These are phyloP conservation scores for Hippocampus guttulatus DNA, from an alignment of 2,113 vertebrate genomes.

Conservation along the genomic window DNA sequence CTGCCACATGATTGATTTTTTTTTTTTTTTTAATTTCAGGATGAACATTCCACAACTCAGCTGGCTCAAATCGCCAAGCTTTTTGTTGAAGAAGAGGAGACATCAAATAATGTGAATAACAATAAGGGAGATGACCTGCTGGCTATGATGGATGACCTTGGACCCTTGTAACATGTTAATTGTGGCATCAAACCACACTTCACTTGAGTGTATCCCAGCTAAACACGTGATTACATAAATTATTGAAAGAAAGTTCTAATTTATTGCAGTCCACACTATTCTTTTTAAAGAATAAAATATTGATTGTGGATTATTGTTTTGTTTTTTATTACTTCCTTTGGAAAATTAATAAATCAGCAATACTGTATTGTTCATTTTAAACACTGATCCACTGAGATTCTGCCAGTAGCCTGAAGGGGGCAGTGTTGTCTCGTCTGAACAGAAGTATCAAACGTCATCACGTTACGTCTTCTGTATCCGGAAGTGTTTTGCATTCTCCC, in stretches of 20 bases:
- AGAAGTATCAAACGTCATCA: constrained; percentile 15
- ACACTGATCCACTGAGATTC: no score
- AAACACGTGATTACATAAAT: neutral
- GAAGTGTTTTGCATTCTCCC: neutral
- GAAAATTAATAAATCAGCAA: neutral
- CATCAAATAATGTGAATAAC: constrained; percentile 34
- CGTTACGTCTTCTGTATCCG: constrained; percentile 2
- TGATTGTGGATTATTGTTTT: neutral
- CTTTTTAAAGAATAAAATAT: neutral
- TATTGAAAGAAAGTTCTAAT: neutral
- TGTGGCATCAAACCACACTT: neutral
- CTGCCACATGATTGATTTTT: neutral
- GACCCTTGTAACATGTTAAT: constrained; percentile 26
- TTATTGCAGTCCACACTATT: neutral
- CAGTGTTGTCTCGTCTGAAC: neutral
- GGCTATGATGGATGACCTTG: constrained; percentile 88
- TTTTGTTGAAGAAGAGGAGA: constrained; percentile 67
- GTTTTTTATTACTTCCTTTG: neutral
- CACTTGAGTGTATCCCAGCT: neutral
- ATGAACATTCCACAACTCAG: constrained; percentile 73
- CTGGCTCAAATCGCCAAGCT: constrained; percentile 80
- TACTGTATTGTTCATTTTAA: no score
- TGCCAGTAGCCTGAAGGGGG: constrained; percentile 5
- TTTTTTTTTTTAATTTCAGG: constrained; percentile 60
- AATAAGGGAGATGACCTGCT: constrained; percentile 86